Evolutionary conservation across 2,888 invertebrate species (phyloP).

Genomic region (Herminia tarsipennalis): DNA sequence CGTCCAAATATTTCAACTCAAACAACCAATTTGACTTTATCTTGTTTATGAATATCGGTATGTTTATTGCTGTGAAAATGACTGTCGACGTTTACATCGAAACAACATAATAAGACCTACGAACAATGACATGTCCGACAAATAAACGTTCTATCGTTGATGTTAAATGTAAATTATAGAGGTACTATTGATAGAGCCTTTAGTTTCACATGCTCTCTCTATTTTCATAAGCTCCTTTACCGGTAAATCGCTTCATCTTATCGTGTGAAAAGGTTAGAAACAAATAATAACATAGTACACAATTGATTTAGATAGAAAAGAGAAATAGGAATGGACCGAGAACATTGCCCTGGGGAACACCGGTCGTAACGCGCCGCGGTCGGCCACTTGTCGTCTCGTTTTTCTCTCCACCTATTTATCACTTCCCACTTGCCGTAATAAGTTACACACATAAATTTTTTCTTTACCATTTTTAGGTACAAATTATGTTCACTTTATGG

Average conservation of each 20-base stretch:
- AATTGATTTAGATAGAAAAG: constrained; percentile 35
- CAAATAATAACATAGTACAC: constrained; percentile 26
- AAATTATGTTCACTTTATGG: constrained; percentile 22
- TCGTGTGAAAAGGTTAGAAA: constrained; percentile 9
- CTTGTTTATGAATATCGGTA: constrained; percentile 32
- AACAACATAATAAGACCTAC: constrained; percentile 1
- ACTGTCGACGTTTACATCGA: background rate
- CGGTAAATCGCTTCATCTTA: constrained; percentile 4
- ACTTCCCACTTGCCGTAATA: constrained; percentile 27
- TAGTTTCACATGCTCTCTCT: background rate
- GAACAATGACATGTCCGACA: background rate
- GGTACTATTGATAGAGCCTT: background rate
- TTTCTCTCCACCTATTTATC: constrained; percentile 36
- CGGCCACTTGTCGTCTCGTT: constrained; percentile 34
- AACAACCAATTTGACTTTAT: constrained; percentile 32
- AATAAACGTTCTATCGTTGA: background rate
- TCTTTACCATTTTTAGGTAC: constrained; percentile 22
- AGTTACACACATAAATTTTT: constrained; percentile 19
- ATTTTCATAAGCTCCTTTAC: background rate
- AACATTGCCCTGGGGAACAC: constrained; percentile 48
- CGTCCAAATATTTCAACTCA: constrained; percentile 33
- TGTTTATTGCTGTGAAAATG: constrained; percentile 34
- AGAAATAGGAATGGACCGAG: constrained; percentile 39
- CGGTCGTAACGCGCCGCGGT: constrained; percentile 12
- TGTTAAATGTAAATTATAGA: background rate